These are phyloP conservation scores for Somateria mollissima DNA, from an alignment of 2,797 vertebrate species.

Conservation along the genomic window DNA sequence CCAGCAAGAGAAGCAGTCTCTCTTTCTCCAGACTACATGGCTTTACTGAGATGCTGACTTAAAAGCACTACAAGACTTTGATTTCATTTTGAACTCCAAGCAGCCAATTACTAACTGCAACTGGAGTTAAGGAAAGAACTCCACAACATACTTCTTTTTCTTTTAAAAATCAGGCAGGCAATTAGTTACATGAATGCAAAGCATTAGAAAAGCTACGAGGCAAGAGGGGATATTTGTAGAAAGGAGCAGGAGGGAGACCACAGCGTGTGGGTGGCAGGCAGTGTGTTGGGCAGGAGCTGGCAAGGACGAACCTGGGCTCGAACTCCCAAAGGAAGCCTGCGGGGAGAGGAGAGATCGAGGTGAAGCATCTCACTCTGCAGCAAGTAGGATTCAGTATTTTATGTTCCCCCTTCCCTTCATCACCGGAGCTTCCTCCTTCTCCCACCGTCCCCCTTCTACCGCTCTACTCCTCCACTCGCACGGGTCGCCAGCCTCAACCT, in stretches of 20 bases:
- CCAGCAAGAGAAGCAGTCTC: background rate
- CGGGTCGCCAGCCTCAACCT: too few species aligned
- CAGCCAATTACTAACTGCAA: background rate
- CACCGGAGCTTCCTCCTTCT: too few species aligned
- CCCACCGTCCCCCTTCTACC: too few species aligned
- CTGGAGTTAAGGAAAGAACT: background rate
- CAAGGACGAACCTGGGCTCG: constrained; percentile 92
- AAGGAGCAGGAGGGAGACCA: background rate
- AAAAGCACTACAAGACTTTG: background rate
- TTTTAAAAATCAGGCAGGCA: background rate
- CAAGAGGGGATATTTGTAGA: background rate
- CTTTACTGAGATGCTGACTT: background rate
- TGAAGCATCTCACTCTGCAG: background rate
- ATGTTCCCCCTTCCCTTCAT: too few species aligned
- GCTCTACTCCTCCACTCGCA: too few species aligned
- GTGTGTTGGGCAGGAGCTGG: constrained; percentile 23
- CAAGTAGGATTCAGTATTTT: background rate
- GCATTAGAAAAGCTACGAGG: background rate
- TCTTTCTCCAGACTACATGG: background rate
- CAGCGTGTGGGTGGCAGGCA: background rate
- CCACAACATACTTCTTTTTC: background rate
- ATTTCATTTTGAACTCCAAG: background rate
- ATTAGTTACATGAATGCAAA: background rate
- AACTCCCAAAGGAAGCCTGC: constrained; percentile 98
- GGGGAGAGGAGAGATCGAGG: background rate